A percentile compares a stretch with the other conserved stretches of the same genome.
phyloP scores from a whole-genome alignment of 2,113 vertebrate species.

The Leucopsar rothschildi region DNA sequence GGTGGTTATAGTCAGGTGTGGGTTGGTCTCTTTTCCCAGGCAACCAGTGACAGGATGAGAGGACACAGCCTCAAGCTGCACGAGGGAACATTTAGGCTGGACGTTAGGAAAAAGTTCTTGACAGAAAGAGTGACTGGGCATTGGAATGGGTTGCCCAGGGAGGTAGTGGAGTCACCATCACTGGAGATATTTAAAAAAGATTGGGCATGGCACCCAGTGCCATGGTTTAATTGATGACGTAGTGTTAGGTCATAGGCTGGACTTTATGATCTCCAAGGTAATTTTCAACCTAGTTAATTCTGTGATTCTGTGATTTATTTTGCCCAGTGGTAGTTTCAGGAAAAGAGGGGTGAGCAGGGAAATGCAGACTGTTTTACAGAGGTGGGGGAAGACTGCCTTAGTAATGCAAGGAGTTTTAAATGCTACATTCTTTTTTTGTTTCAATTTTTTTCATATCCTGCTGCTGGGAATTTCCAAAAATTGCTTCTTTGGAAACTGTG shows the following conservation, averaged over 20 bases:
- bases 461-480: background rate
- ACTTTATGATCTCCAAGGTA: background rate
- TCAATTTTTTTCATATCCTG: background rate
- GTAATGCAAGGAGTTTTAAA: background rate
- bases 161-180: background rate
- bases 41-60: fast-evolving
- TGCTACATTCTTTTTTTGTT: background rate
- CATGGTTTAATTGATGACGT: background rate
- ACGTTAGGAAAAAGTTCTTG: background rate
- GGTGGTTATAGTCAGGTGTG: fast-evolving
- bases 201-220: fast-evolving
- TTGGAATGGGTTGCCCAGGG: background rate
- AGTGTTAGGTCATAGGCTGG: background rate
- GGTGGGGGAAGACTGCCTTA: background rate
- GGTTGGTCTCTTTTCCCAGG: background rate
- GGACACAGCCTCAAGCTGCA: background rate
- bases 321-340: background rate
- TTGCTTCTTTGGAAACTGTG: background rate
- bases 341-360: background rate
- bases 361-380: background rate
- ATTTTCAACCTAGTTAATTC: background rate
- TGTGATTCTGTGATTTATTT: background rate
- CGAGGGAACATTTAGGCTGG: background rate
- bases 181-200: background rate
- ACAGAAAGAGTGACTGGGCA: background rate